Percentiles rank a stretch among this genome's conserved stretches.
Conservation (phyloP, 2,888 invertebrate species). For the Acanthosoma haemorrhoidale region DNA sequence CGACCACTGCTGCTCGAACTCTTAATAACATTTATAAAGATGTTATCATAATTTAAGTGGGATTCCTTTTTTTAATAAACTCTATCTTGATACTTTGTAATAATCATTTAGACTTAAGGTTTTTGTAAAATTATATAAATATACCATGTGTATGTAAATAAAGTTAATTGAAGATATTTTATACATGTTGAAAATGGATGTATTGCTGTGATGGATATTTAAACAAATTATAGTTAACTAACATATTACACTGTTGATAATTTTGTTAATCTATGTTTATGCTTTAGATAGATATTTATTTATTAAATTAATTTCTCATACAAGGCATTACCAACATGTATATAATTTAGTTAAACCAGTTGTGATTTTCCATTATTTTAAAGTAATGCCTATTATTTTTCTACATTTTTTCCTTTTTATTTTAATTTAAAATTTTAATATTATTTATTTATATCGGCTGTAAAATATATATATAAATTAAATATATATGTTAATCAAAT, state of each 20-base stretch:
- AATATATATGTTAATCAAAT: background rate
- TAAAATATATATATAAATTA: background rate
- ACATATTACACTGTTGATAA: background rate
- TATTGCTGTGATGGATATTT: conserved; percentile 14
- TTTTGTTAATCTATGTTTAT: background rate
- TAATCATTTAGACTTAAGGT: too few species aligned
- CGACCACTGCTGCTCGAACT: too few species aligned
- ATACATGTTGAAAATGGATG: background rate
- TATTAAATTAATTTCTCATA: background rate
- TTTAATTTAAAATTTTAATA: background rate
- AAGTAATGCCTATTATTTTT: background rate
- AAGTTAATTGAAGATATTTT: background rate
- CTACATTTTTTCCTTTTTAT: background rate
- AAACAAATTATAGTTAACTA: background rate
- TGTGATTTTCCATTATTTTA: conserved; percentile 5
- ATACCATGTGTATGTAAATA: background rate
- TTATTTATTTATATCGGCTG: background rate
- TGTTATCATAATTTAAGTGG: too few species aligned
- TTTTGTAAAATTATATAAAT: too few species aligned
- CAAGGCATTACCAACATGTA: background rate
- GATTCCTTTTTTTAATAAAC: too few species aligned
- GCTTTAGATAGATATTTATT: background rate
- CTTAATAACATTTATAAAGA: too few species aligned
- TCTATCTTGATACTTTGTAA: too few species aligned
- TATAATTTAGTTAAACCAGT: background rate